Evolutionary conservation across 2,888 invertebrate species (phyloP), one percentile per base, ranked within the genome.

Genomic region (Tiphia femorata): DNA sequence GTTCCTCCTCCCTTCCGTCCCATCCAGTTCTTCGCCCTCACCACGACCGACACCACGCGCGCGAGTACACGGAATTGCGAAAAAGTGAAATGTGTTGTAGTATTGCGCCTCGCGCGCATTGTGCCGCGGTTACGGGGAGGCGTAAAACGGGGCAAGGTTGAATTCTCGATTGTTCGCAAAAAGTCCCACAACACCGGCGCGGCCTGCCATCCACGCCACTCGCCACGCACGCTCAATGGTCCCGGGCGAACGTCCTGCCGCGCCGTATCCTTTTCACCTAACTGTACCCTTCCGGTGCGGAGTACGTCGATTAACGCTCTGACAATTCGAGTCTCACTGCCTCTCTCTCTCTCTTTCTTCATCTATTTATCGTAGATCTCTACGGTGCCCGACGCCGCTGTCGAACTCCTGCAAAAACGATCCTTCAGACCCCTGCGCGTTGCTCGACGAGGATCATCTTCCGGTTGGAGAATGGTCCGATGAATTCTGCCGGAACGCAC

Each of bases 41-140:
- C 35, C 35, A 6, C 35, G 7, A 4, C 10, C 17, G 7, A 8
- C 17, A 8, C 3, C 16, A 3, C 44, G 33, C 27, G 29, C 23
- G 12, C 35, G 54, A 58, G 66, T 64, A 70, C 61, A 61, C 69
- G 60, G 58, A 14, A 66, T 80, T 80, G 79, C 81, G 79, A 80
- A 80, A 81, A 78, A 75, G 77, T 76, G 75, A 77, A 77, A 76
- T 78, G 75, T 76, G 76, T 73, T 72, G 62, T 72, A 67, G 58
- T 66, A 59, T 59, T 70, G 68, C 70, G 68, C 67, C 70, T 69
- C 75, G n/a, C n/a, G n/a, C n/a, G n/a, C 65, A 74, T 75, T 75
- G 75, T 75, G n/a, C n/a, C 75, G 62, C 58, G n/a, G 64, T 61
- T 58, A 58, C 53, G 67, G 62, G 49, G 59, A 57, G 62, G 59